Base-by-base conservation (phyloP, 2,113 vertebrate species). In the Heterocephalus glaber region DNA sequence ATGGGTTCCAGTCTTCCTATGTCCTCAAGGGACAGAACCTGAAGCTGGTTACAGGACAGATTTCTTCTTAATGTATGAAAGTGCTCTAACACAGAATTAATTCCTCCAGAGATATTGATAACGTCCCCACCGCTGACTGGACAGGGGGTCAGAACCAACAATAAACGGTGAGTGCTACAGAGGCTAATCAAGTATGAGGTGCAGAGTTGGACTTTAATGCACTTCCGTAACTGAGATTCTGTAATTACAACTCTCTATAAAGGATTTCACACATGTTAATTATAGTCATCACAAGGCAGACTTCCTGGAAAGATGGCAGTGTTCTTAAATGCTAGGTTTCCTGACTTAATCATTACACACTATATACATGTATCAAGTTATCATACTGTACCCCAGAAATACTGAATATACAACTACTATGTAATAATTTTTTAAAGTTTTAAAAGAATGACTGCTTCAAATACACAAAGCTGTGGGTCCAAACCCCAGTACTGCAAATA, bases 291-390 rank as follows among this genome's bases (percentile, higher is more conserved):
- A 96, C 35, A 96, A 76, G 65, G 86, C 92, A 89, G 79, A 94
- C 89, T 94, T 94, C 93, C 96, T 95, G 74, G 89, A 97, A 96
- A 97, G 66, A 96, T 76, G 58, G 86, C 49, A 91, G 61, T 41
- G 17, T 89, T 94, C 61, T 88, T 68, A 86, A 56, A 95, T 68
- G 20, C 49, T 28, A 89, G 72, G 58, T 44, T 17, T 19, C 9
- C 30, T 44, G 58, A 65, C 47, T 65, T 63, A 24, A 65, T 83
- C 66, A n/a, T 65, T 84, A 83, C 20, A 74, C 30, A 38, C 5
- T 35, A 14, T 44, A 89, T 72, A 56, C n/a, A 89, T 11, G 24
- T 47, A 89, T 56, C 26, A 35, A 89, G 82, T 17, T 54, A 44
- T 41, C 58, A 84, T 28, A 76, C 20, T 77, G 38, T n/a, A 54